Percentiles rank a stretch among this genome's conserved stretches.
phyloP scores from a whole-genome alignment of 2,113 vertebrate species.

The Phyllostomus discolor region DNA sequence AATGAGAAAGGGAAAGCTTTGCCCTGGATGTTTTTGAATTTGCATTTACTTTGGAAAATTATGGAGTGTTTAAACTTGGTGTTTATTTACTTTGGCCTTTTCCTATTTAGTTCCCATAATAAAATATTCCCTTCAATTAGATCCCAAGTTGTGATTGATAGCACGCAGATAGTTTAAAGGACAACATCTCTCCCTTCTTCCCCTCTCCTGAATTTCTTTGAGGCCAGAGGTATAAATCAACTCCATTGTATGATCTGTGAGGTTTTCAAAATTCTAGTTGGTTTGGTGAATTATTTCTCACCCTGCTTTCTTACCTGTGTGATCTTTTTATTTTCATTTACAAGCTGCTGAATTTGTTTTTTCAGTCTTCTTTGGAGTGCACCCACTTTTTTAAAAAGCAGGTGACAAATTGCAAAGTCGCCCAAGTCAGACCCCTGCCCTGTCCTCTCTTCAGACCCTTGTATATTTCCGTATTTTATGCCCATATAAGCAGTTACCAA shows the following conservation, averaged over 20 bases:
- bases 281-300: background rate
- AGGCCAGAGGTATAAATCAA: background rate
- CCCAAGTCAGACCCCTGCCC: background rate
- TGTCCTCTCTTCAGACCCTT: background rate
- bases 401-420: background rate
- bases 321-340: background rate
- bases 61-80: background rate
- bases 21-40: background rate
- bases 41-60: background rate
- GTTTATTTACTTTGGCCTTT: slow-evolving; percentile 14
- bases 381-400: background rate
- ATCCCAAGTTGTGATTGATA: background rate
- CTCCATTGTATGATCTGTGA: background rate
- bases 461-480: background rate
- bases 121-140: background rate
- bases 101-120: background rate
- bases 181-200: background rate
- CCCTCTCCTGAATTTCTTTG: background rate
- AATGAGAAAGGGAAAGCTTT: background rate
- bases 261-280: background rate
- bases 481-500: background rate
- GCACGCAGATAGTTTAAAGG: background rate
- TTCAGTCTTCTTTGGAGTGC: background rate
- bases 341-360: background rate
- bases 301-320: background rate